phyloP scores from a whole-genome alignment of 2,113 vertebrate genomes.

The Tenebrosternarchus preto region DNA sequence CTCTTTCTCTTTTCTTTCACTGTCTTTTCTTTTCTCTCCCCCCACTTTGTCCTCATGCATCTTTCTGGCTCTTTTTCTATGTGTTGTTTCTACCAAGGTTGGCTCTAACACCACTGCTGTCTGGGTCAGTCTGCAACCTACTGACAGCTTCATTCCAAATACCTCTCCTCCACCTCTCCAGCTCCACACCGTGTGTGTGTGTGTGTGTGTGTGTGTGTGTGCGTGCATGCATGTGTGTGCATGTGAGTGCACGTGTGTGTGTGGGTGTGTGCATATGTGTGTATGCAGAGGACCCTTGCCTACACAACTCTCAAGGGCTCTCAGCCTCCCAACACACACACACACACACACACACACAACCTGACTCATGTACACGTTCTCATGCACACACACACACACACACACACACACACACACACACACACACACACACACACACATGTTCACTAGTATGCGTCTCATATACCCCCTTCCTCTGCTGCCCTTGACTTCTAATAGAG shows the following conservation, averaged over 20 bases:
- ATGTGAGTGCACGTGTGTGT: slow-evolving; percentile 39
- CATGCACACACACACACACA: slow-evolving; percentile 5
- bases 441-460: slow-evolving; percentile 19
- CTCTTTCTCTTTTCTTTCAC: not conserved
- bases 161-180: slow-evolving; percentile 66
- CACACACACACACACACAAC: slow-evolving; percentile 21
- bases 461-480: not conserved
- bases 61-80: not conserved
- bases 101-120: not conserved
- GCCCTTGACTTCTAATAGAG: slow-evolving; percentile 6
- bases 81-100: slow-evolving; percentile 23
- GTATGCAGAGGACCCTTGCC: slow-evolving; percentile 68
- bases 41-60: not conserved
- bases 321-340: slow-evolving; percentile 61
- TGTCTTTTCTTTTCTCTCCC: not conserved
- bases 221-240: slow-evolving; percentile 53
- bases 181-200: slow-evolving; percentile 48
- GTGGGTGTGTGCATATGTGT: slow-evolving; percentile 42
- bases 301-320: slow-evolving; percentile 74
- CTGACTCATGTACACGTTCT: slow-evolving; percentile 13
- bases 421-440: slow-evolving; percentile 17
- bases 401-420: slow-evolving; percentile 27
- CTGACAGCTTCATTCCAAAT: slow-evolving; percentile 56
- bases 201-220: slow-evolving; percentile 44
- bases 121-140: slow-evolving; percentile 66